Evolutionary conservation across 2,797 vertebrate genomes (phyloP), one percentile per base, ranked within the genome.

Genomic region (Setipinna tenuifilis): DNA sequence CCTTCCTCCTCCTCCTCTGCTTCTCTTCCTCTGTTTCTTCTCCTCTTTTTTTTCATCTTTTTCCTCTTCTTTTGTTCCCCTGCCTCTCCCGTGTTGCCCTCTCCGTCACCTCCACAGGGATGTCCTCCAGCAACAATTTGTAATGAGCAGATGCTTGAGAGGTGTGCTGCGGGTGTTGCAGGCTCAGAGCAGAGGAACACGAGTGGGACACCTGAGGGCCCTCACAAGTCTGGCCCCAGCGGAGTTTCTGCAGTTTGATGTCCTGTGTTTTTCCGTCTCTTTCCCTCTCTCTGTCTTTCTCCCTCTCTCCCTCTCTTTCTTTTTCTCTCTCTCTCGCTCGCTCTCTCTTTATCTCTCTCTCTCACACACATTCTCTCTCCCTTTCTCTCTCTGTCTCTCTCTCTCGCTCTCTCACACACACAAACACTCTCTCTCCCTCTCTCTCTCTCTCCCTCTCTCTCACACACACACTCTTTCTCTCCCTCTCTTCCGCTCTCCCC

Each of bases 61-160:
- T 5, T 19, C 17, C 85, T 54, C 46, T 35, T 28, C 50, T 14
- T 54, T 75, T 75, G 28, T 41, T 41, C 28, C 68, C 6, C 23
- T 16, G 17, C 71, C 9, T 6, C 16, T 78, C 78, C 59, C 61
- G 23, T n/a, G 6, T 14, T 78, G 23, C 83, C 50, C 65, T 28
- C n/a, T 23, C 65, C 50, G 7, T 68, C 68, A 57, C 21, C 46
- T 81, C 35, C n/a, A 57, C 58, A 78, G 90, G 87, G 87, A 88
- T 87, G 83, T 86, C 87, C 88, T 91, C 86, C 87, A 89, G 90
- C 87, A 90, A 89, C 87, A 86, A 91, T 93, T 94, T 94, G 92
- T 94, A 92, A 91, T 87, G 83, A 90, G 90, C 90, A 90, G 91
- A 92, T 93, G 91, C 91, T 92, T 89, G 84, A 86, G 87, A 90